These are phyloP conservation scores for Aspidoscelis tigris DNA, from an alignment of 2,113 vertebrate species.

Conservation along the genomic window DNA sequence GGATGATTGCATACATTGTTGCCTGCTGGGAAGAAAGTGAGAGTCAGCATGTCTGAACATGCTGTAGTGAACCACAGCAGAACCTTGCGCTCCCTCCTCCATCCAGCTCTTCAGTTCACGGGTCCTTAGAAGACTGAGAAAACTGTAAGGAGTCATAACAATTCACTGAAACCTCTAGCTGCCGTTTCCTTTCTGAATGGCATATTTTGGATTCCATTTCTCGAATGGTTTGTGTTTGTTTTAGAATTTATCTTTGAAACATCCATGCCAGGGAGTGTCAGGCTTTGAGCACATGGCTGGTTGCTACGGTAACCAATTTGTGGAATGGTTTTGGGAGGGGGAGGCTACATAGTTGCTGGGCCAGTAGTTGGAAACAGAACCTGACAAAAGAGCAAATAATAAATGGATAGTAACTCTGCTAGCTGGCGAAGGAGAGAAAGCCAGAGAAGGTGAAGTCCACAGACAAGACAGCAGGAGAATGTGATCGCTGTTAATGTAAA, in stretches of 20 bases:
- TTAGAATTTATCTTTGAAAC: conserved; percentile 27
- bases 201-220: background rate
- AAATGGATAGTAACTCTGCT: background rate
- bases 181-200: background rate
- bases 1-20: too few relatives aligned
- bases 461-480: background rate
- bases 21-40: background rate
- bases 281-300: conserved; percentile 8
- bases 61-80: background rate
- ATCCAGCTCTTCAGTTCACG: background rate
- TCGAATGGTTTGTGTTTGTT: background rate
- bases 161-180: background rate
- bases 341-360: conserved; percentile 3
- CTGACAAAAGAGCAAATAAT: conserved; percentile 1
- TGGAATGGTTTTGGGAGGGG: background rate
- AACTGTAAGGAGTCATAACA: background rate
- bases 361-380: background rate
- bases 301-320: conserved; percentile 32
- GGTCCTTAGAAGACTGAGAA: background rate
- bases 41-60: background rate
- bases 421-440: background rate
- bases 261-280: background rate
- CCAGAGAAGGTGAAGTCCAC: background rate
- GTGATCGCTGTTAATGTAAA: background rate
- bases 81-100: background rate